phyloP scores from a whole-genome alignment of 2,113 vertebrate genomes.

The Sylvilagus bachmani region DNA sequence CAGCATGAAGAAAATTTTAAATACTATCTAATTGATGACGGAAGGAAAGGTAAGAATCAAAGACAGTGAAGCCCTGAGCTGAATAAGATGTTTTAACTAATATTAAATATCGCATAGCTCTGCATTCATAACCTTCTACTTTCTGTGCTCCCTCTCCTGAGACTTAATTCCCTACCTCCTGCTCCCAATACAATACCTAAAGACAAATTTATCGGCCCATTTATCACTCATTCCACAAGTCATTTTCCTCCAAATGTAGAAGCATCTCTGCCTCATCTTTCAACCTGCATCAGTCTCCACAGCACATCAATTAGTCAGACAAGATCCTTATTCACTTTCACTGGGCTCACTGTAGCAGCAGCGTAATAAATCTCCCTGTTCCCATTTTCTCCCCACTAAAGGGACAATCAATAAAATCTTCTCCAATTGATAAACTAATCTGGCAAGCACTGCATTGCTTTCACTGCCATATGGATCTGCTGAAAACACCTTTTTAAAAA shows the following conservation, averaged over 20 bases:
- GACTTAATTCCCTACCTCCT: background rate
- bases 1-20: background rate
- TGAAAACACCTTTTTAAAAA: background rate
- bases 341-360: background rate
- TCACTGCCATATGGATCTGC: background rate
- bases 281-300: background rate
- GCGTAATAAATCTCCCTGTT: background rate
- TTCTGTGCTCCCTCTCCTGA: background rate
- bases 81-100: background rate
- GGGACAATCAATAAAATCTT: background rate
- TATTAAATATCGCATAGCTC: background rate
- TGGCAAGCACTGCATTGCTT: background rate
- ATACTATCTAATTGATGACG: background rate
- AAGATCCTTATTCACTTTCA: background rate
- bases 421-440: background rate
- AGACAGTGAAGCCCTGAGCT: background rate
- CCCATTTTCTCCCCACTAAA: background rate
- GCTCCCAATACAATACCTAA: background rate
- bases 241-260: background rate
- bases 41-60: background rate
- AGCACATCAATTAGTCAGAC: background rate
- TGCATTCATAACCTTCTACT: background rate
- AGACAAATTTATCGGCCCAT: background rate
- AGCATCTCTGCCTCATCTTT: background rate
- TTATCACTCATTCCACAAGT: background rate